Base-by-base conservation (phyloP, 2,888 invertebrate species). In the Sympetrum striolatum region DNA sequence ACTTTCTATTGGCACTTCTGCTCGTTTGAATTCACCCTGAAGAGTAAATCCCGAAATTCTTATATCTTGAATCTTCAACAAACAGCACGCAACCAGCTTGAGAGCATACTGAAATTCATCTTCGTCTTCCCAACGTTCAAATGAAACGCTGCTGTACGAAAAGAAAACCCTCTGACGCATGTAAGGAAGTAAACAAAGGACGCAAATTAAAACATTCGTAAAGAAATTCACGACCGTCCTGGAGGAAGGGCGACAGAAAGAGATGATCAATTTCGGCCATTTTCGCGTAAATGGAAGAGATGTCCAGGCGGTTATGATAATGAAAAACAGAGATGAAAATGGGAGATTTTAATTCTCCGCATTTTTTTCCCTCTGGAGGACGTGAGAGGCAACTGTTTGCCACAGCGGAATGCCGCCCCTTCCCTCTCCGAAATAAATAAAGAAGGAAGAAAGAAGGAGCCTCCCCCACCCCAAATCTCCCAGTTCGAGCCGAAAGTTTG, bases 401-500 rank as follows among this genome's bases (percentile, higher is more conserved):
- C 73, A 64, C 64, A 64, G 82, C 8, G 81, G 39, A 18, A 44
- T 10, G 81, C 18, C 14, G 35, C 22, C 58, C 53, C 82, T 58
- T 37, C 58, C 82, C 53, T 22, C 18, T 22, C 35, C 60, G 31
- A 64, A 86, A 60, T 86, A 58, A 64, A 58, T 58, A 31, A 60
- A 60, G 37, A 86, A 64, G 31, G 37, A 86, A 86, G 35, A 58
- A 44, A 37, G 58, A 35, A 60, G n/a, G 64, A 8, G 22, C 22
- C 0, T 25, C 82, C 82, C 15, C 82, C 31, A n/a, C 81, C 39
- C 31, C 39, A 15, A 53, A 12, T n/a, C 86, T 35, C n/a, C n/a
- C n/a, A 18, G 37, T 37, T 31, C n/a, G 86, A 86, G 86, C 60
- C 86, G 60, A 86, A 86, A 86, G 86, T 86, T 86, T 86, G 86